Evolutionary conservation across 2,113 vertebrate genomes (phyloP).

Genomic region (Galemys pyrenaicus): DNA sequence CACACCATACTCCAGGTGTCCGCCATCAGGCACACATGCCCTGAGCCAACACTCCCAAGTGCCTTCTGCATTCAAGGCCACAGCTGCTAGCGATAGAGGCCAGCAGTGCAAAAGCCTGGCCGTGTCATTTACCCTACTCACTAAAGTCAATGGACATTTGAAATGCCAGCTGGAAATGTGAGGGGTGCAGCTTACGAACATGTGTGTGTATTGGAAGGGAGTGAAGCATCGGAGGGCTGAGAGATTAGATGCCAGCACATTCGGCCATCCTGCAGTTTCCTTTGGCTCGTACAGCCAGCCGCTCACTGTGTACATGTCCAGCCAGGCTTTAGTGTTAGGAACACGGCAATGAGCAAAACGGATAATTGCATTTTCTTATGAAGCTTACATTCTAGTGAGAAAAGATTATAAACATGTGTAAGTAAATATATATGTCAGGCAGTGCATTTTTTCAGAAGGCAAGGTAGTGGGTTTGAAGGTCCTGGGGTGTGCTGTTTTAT

Average conservation of each 20-base stretch:
- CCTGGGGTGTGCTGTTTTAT: background rate
- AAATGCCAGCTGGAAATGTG: background rate
- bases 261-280: accelerated
- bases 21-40: too few species aligned
- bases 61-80: too few species aligned
- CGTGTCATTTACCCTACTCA: background rate
- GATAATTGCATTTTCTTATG: background rate
- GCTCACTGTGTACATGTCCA: background rate
- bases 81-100: too few species aligned
- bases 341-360: background rate
- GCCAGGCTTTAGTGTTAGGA: background rate
- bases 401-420: background rate
- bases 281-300: background rate
- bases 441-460: background rate
- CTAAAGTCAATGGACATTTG: background rate
- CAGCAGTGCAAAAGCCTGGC: too few species aligned
- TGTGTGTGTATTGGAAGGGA: background rate
- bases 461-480: background rate
- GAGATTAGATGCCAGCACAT: background rate
- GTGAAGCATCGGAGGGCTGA: accelerated
- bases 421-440: background rate
- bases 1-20: too few species aligned
- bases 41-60: too few species aligned
- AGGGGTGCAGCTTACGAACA: accelerated
- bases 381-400: background rate